Conservation (phyloP, 2,888 invertebrate genomes). For the Dryomyza anilis region DNA sequence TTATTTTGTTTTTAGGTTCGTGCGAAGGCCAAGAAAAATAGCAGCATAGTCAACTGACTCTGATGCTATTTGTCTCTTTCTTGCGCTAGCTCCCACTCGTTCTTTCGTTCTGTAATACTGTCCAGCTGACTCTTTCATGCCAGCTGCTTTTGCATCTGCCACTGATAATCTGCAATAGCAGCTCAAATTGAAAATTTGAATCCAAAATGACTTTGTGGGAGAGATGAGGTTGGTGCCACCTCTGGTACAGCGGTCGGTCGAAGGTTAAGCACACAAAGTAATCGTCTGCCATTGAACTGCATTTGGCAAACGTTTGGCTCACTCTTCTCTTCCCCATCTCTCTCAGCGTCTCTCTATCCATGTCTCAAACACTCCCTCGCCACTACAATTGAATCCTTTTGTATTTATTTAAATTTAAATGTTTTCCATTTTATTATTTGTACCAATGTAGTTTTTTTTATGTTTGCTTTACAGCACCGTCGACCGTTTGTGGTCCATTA, state of each 20-base stretch:
- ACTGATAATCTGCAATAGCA: conserved; percentile 12
- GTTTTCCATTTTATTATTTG: too few relatives aligned
- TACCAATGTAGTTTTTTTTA: conserved; percentile 2
- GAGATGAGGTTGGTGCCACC: too few relatives aligned
- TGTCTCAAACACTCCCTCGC: too few relatives aligned
- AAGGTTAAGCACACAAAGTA: conserved; percentile 4
- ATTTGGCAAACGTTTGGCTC: conserved; percentile 13
- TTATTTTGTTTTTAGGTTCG: conserved; percentile 2
- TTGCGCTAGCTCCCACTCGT: not conserved
- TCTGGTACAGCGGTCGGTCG: not conserved
- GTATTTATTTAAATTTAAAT: conserved; percentile 13
- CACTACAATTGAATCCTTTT: conserved; percentile 10
- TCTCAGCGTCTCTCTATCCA: too few relatives aligned
- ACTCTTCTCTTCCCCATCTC: too few relatives aligned
- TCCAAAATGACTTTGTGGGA: conserved; percentile 6
- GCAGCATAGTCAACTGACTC: too few relatives aligned
- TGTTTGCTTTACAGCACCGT: conserved; percentile 66
- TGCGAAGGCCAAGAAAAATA: not conserved
- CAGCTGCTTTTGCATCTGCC: not conserved
- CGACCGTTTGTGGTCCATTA: conserved; percentile 82
- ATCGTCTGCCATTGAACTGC: conserved; percentile 5
- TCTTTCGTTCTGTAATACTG: not conserved
- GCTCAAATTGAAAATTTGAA: conserved; percentile 20
- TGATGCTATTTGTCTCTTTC: not conserved
- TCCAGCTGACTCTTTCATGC: not conserved